phyloP scores from a whole-genome alignment of 2,888 invertebrate genomes.

The Coenonympha arcania region DNA sequence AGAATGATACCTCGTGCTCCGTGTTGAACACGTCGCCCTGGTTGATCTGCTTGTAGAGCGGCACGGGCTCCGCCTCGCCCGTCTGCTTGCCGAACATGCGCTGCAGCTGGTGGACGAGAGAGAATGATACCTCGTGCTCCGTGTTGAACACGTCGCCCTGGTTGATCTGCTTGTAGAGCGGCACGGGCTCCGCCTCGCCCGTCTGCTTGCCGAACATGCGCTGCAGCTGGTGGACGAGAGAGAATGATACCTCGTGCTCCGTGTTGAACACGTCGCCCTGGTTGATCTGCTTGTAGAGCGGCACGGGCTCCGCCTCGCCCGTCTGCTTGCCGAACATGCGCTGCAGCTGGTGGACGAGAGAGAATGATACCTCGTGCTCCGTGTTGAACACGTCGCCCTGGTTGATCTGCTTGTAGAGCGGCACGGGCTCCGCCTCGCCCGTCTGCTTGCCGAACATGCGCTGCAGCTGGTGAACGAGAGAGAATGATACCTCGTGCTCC shows the following conservation, averaged over 20 bases:
- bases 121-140: constrained; percentile 68
- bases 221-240: constrained; percentile 74
- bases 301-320: constrained; percentile 60
- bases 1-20: constrained; percentile 68
- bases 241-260: constrained; percentile 68
- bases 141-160: constrained; percentile 75
- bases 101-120: constrained; percentile 74
- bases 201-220: constrained; percentile 80
- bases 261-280: constrained; percentile 75
- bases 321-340: constrained; percentile 80
- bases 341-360: constrained; percentile 74
- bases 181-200: constrained; percentile 60
- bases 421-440: constrained; percentile 60
- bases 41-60: constrained; percentile 75
- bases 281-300: constrained; percentile 75
- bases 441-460: constrained; percentile 80
- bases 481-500: constrained; percentile 45
- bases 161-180: constrained; percentile 75
- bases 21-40: constrained; percentile 75
- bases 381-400: constrained; percentile 75
- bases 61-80: constrained; percentile 60
- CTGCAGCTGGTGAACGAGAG: constrained; percentile 79
- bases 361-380: constrained; percentile 45
- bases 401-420: constrained; percentile 75
- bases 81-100: constrained; percentile 80